These are phyloP conservation scores for Teleiodes luculella DNA, from an alignment of 2,888 invertebrate genomes.

Conservation along the genomic window DNA sequence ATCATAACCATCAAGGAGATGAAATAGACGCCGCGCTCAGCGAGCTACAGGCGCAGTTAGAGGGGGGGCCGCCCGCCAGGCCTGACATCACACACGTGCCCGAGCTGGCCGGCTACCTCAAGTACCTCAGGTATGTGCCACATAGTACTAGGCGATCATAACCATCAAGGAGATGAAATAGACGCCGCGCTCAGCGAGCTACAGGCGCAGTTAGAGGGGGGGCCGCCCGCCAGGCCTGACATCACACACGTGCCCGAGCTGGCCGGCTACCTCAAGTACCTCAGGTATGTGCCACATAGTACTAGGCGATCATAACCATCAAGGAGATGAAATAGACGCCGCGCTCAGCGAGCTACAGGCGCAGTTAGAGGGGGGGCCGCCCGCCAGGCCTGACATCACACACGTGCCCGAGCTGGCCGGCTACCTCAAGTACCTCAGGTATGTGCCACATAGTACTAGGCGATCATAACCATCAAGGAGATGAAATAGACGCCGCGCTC, in stretches of 20 bases:
- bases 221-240: slow-evolving; percentile 81
- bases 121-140: slow-evolving; percentile 88
- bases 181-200: slow-evolving; percentile 96
- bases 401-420: slow-evolving; percentile 96
- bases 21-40: slow-evolving; percentile 97
- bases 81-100: slow-evolving; percentile 97
- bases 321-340: slow-evolving; percentile 95
- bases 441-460: slow-evolving; percentile 33
- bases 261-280: slow-evolving; percentile 93
- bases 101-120: slow-evolving; percentile 93
- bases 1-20: slow-evolving; percentile 78
- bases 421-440: slow-evolving; percentile 95
- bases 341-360: slow-evolving; percentile 95
- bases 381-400: slow-evolving; percentile 88
- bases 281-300: slow-evolving; percentile 81
- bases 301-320: too few relatives aligned
- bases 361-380: slow-evolving; percentile 88
- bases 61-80: slow-evolving; percentile 82
- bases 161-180: slow-evolving; percentile 88
- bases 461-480: slow-evolving; percentile 69
- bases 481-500: slow-evolving; percentile 96
- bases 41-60: slow-evolving; percentile 94
- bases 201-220: slow-evolving; percentile 94
- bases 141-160: too few relatives aligned
- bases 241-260: slow-evolving; percentile 97